phyloP scores from a whole-genome alignment of 2,113 vertebrate species.

The Numenius arquata region DNA sequence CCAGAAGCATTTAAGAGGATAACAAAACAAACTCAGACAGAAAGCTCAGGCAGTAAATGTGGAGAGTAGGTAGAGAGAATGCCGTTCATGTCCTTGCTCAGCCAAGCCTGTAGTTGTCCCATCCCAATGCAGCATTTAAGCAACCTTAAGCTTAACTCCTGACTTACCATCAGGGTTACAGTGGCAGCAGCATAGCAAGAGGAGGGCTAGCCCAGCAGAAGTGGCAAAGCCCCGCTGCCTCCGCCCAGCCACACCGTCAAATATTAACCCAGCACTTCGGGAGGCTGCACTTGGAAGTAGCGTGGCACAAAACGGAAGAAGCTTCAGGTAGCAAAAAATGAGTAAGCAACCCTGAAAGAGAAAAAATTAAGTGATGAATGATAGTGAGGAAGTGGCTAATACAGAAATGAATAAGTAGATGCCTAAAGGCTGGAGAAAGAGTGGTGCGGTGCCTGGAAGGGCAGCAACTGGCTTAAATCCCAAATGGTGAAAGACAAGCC shows the following conservation, averaged over 20 bases:
- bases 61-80: neutral
- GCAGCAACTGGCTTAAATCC: neutral
- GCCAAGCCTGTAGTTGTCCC: neutral
- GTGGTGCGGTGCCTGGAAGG: neutral
- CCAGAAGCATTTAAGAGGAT: neutral
- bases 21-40: neutral
- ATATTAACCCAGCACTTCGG: slow-evolving; percentile 27
- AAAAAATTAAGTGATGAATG: neutral
- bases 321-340: neutral
- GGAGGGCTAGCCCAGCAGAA: neutral
- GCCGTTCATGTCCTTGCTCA: neutral
- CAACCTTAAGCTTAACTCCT: neutral
- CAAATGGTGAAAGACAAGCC: neutral
- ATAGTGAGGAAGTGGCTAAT: neutral
- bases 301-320: neutral
- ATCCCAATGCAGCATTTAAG: neutral
- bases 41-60: neutral
- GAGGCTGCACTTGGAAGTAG: neutral
- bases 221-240: neutral
- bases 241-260: neutral
- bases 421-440: neutral
- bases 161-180: slow-evolving; percentile 18
- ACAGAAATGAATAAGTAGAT: neutral
- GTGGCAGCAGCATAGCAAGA: neutral
- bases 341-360: neutral